These are phyloP conservation scores for Nematopogon swammerdamellus DNA, from an alignment of 2,888 invertebrate genomes.

Conservation along the genomic window DNA sequence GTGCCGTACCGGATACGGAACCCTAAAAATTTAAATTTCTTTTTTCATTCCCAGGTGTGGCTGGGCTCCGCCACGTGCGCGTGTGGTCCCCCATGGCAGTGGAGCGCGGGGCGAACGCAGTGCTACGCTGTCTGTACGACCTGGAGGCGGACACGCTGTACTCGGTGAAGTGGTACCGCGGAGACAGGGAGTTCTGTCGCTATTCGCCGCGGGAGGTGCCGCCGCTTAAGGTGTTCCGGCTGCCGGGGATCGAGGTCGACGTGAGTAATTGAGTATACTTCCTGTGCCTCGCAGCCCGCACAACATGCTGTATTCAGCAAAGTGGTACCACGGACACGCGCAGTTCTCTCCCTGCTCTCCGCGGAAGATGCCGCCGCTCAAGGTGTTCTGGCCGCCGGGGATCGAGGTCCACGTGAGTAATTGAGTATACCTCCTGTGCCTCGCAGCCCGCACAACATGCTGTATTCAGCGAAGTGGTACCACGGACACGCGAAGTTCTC, in stretches of 20 bases:
- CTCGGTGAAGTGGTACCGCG: slow-evolving; percentile 68
- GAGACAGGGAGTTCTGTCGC: slow-evolving; percentile 62
- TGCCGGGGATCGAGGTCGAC: slow-evolving; percentile 59
- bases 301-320: slow-evolving; percentile 64
- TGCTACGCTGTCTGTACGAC: slow-evolving; percentile 62
- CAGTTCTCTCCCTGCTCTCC: slow-evolving; percentile 66
- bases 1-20: too few relatives aligned
- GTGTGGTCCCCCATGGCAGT: slow-evolving; percentile 65
- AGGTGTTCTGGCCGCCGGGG: slow-evolving; percentile 60
- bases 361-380: slow-evolving; percentile 60
- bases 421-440: background rate
- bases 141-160: slow-evolving; percentile 64
- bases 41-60: too few relatives aligned
- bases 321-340: slow-evolving; percentile 64
- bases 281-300: too few relatives aligned
- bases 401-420: slow-evolving; percentile 50
- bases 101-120: slow-evolving; percentile 59
- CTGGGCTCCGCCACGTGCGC: slow-evolving; percentile 59
- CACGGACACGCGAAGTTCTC: slow-evolving; percentile 63
- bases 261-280: slow-evolving; percentile 41
- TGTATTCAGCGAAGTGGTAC: slow-evolving; percentile 71
- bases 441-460: too few relatives aligned
- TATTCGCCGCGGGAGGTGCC: slow-evolving; percentile 62
- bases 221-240: slow-evolving; percentile 61
- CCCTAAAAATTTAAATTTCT: too few relatives aligned